These are phyloP conservation scores for Parauchenoglanis punctatus DNA, from an alignment of 2,797 vertebrate genomes.

Conservation along the genomic window DNA sequence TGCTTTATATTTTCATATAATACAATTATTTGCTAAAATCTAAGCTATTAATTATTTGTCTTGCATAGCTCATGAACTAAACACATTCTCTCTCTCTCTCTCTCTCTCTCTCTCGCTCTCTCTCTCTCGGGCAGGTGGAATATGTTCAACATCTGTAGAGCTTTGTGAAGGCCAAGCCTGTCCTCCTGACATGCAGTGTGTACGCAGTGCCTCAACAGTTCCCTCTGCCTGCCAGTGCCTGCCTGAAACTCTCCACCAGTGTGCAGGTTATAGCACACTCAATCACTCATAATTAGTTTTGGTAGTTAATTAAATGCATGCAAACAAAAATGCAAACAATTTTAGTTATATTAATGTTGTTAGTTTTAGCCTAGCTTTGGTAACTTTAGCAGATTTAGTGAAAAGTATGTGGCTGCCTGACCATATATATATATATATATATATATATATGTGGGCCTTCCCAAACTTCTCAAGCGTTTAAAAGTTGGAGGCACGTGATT, in stretches of 20 bases:
- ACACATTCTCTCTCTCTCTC: not conserved
- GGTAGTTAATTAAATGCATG: not conserved
- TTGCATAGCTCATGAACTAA: not conserved
- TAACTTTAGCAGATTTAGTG: not conserved
- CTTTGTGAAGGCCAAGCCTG: conserved; percentile 87
- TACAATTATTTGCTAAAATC: not conserved
- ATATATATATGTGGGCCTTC: not conserved
- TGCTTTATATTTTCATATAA: not conserved
- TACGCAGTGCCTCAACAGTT: conserved; percentile 78
- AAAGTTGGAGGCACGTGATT: not conserved
- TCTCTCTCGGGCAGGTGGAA: conserved; percentile 72
- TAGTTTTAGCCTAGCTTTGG: not conserved
- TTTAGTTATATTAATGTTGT: not conserved
- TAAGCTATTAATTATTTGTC: not conserved
- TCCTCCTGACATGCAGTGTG: conserved; percentile 88
- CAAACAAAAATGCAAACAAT: not conserved
- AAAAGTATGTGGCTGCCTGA: not conserved
- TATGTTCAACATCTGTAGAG: conserved; percentile 76
- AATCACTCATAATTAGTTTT: not conserved
- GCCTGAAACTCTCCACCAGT: conserved; percentile 77
- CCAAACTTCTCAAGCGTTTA: too few species aligned
- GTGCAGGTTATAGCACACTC: conserved; percentile 77
- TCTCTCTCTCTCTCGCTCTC: not conserved
- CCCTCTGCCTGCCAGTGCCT: conserved; percentile 89
- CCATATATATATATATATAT: not conserved